Percentiles rank a stretch among this genome's conserved stretches.
phyloP scores from a whole-genome alignment of 2,113 vertebrate genomes.

The Callorhinus ursinus region DNA sequence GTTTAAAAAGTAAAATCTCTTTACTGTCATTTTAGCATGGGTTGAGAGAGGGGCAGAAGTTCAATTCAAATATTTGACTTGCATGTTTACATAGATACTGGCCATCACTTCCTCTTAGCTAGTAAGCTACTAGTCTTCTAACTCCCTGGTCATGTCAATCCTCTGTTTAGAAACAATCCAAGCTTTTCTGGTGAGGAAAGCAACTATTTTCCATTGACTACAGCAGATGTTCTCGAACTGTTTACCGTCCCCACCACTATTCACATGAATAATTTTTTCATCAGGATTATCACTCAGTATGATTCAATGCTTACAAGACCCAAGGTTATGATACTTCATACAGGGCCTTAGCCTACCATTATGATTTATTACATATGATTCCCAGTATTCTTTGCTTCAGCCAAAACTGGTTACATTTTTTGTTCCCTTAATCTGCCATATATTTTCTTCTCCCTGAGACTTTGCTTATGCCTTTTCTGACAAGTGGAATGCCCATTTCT shows the following conservation, averaged over 20 bases:
- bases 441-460: background rate
- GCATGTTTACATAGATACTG: background rate
- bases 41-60: background rate
- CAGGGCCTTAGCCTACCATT: background rate
- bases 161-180: background rate
- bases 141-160: background rate
- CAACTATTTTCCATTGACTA: background rate
- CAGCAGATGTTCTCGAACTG: background rate
- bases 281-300: background rate
- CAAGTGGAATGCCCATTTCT: background rate
- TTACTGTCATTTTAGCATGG: background rate
- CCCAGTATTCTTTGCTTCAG: background rate
- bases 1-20: background rate
- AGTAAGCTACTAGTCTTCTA: background rate
- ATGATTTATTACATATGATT: background rate
- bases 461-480: slow-evolving; percentile 14
- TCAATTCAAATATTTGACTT: background rate
- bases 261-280: background rate
- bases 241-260: background rate
- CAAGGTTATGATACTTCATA: background rate
- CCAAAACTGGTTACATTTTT: background rate
- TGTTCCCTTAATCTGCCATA: background rate
- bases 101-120: background rate
- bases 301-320: background rate
- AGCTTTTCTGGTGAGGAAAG: background rate